Base-by-base conservation (phyloP, 2,113 vertebrate genomes). In the Pseudorhombus dupliciocellatus region DNA sequence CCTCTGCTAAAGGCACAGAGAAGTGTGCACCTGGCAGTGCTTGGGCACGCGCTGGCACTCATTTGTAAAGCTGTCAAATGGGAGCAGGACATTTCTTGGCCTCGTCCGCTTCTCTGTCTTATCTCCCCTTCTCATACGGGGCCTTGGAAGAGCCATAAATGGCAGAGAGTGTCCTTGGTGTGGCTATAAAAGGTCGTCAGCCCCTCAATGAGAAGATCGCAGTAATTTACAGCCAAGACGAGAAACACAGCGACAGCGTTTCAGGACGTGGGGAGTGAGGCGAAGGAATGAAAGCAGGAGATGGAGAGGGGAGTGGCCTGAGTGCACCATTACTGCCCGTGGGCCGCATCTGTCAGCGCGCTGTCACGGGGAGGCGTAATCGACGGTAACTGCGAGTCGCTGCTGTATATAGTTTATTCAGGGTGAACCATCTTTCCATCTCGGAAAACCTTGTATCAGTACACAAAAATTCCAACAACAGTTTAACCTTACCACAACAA, bases 171-270 rank as follows among this genome's bases (percentile, higher is more conserved):
- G 90, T 89, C 83, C 67, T 83, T 81, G 75, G 54, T 75, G 76
- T 84, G 89, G 82, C 92, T 92, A 90, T 93, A 92, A 94, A 94
- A 92, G 92, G 90, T 86, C 18, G 65, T 24, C 60, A 37, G 77
- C 69, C 44, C 63, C 53, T 67, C 65, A 21, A 73, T 24, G 62
- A 74, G 83, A 81, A 79, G 72, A 74, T 75, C 40, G 44, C 3
- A 12, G 58, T 84, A 72, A 91, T 90, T 91, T 86, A 87, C 0
- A 48, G 72, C 67, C 74, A 65, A 73, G 74, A 79, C 5, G 1
- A 82, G 81, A 68, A 77, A 59, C 48, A 50, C 48, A 66, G 18
- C 73, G 37, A 77, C 63, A 51, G 48, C 58, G 81, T 83, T 70
- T 81, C 66, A 77, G 70, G 67, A 70, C 84, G 76, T 55, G 52